phyloP scores from a whole-genome alignment of 2,888 invertebrate species.

The Parasteatoda lunata region DNA sequence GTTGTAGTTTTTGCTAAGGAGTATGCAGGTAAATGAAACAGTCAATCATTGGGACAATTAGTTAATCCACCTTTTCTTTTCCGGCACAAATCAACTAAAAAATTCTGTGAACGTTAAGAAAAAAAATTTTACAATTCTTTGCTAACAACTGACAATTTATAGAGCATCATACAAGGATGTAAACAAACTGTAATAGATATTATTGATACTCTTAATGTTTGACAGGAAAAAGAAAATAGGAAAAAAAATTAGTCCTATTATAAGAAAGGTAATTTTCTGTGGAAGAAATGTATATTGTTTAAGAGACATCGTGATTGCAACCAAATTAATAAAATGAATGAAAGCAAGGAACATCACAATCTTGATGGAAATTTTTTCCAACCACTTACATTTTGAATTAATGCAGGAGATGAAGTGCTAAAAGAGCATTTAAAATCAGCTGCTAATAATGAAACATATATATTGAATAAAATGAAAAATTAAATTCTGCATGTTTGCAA shows the following conservation, averaged over 20 bases:
- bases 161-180: not conserved
- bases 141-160: not conserved
- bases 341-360: not conserved
- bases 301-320: not conserved
- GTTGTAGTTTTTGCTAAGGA: not conserved
- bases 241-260: too few species aligned
- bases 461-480: not conserved
- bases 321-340: not conserved
- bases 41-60: slow-evolving; percentile 1
- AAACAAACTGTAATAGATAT: not conserved
- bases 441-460: not conserved
- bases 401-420: slow-evolving; percentile 4
- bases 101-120: not conserved
- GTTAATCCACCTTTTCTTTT: not conserved
- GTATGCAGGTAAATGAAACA: not conserved
- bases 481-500: slow-evolving; percentile 1
- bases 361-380: not conserved
- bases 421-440: not conserved
- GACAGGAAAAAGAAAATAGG: not conserved
- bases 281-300: not conserved
- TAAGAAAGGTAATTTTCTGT: too few species aligned
- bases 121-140: not conserved
- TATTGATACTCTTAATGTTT: not conserved
- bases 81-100: not conserved
- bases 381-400: not conserved